phyloP scores from a whole-genome alignment of 2,113 vertebrate genomes.

The Corythoichthys haematopterus region DNA sequence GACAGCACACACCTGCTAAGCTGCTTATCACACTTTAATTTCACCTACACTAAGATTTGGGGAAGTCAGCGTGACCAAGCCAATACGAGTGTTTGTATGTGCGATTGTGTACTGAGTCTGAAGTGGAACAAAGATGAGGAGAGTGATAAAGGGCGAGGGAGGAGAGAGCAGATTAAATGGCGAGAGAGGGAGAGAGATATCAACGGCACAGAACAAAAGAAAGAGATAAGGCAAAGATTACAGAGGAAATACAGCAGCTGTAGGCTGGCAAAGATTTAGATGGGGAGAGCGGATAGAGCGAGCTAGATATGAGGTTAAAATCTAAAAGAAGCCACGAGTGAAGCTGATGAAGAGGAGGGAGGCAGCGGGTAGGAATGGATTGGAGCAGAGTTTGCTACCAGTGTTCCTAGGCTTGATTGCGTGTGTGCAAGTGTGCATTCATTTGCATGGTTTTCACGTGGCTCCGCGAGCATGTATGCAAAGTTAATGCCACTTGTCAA shows the following conservation, averaged over 20 bases:
- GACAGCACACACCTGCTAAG: conserved; percentile 71
- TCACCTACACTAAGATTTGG: conserved; percentile 57
- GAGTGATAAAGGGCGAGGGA: conserved; percentile 48
- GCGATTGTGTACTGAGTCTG: conserved; percentile 23
- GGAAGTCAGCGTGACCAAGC: conserved; percentile 50
- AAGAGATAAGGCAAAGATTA: conserved; percentile 50
- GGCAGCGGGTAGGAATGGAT: conserved; percentile 13
- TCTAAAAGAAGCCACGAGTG: conserved; percentile 32
- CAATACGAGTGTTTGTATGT: conserved; percentile 26
- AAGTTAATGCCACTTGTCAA: not conserved
- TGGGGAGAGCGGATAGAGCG: conserved; percentile 9
- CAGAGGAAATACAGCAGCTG: conserved; percentile 47
- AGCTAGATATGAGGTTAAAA: conserved; percentile 37
- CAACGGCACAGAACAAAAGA: conserved; percentile 55
- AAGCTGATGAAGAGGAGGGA: conserved; percentile 31
- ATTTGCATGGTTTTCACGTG: not conserved
- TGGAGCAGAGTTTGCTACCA: conserved; percentile 13
- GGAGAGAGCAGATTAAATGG: conserved; percentile 54
- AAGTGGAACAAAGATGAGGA: conserved; percentile 53
- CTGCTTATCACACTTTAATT: conserved; percentile 73
- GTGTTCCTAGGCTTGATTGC: not conserved
- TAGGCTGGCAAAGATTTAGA: conserved; percentile 42
- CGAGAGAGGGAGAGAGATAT: conserved; percentile 47
- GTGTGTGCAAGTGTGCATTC: conserved; percentile 5
- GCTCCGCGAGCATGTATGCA: not conserved